phyloP scores from a whole-genome alignment of 2,797 vertebrate genomes.

The Lepus oiostolus region DNA sequence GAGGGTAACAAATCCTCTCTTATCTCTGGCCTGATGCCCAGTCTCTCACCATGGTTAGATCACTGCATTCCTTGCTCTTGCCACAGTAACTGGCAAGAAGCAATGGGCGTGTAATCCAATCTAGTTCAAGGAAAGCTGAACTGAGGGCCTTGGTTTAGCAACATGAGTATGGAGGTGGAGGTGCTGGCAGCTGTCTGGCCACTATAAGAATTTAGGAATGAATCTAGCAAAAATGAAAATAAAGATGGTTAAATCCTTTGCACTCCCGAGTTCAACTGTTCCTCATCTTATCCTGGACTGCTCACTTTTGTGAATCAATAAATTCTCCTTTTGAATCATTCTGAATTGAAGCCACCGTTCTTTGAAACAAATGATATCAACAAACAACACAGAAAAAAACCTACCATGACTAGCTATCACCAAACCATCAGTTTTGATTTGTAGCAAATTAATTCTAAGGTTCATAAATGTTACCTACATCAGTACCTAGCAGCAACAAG shows the following conservation, averaged over 20 bases:
- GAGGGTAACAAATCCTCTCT: too few relatives aligned
- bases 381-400: not conserved
- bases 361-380: slow-evolving; percentile 13
- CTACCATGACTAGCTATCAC: not conserved
- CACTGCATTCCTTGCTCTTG: not conserved
- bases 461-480: not conserved
- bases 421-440: not conserved
- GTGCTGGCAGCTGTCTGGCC: not conserved
- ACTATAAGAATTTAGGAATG: not conserved
- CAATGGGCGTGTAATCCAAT: not conserved
- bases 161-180: too few relatives aligned
- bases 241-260: not conserved
- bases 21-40: too few relatives aligned
- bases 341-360: not conserved
- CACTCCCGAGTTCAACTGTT: not conserved
- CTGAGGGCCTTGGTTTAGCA: not conserved
- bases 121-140: not conserved
- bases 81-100: not conserved
- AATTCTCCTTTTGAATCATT: not conserved
- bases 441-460: not conserved
- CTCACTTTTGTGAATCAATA: not conserved
- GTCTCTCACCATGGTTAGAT: not conserved
- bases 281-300: not conserved
- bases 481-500: not conserved
- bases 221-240: not conserved